phyloP scores from a whole-genome alignment of 2,797 vertebrate genomes.

The Spheniscus humboldti region DNA sequence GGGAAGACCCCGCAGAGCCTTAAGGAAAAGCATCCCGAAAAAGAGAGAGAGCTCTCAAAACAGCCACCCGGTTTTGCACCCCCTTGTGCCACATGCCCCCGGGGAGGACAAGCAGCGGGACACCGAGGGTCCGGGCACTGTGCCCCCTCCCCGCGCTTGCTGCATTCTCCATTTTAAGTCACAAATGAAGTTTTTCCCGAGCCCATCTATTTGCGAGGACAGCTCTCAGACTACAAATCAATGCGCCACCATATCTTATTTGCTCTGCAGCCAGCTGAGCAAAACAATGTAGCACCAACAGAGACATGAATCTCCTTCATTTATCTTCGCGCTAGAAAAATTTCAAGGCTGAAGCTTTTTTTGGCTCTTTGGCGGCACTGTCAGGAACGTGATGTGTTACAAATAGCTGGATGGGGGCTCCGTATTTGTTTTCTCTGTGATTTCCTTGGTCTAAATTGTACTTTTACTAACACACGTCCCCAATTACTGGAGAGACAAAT shows the following conservation, averaged over 20 bases:
- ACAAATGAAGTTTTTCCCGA: conserved; percentile 1
- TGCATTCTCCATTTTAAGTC: background rate
- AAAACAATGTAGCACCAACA: conserved; percentile 45
- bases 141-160: background rate
- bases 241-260: conserved; percentile 3
- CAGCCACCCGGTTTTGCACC: too few relatives aligned
- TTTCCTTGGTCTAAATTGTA: background rate
- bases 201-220: conserved; percentile 13
- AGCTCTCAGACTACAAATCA: conserved; percentile 36
- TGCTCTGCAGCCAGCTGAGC: conserved; percentile 55
- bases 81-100: accelerated
- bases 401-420: background rate
- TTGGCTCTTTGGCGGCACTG: background rate
- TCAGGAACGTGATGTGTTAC: background rate
- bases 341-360: background rate
- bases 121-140: accelerated
- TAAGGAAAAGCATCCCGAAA: background rate
- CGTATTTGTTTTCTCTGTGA: background rate
- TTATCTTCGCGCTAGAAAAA: conserved; percentile 44
- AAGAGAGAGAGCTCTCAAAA: too few relatives aligned
- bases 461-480: background rate
- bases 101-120: accelerated
- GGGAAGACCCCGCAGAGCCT: accelerated
- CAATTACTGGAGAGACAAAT: background rate
- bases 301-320: conserved; percentile 49